Evolutionary conservation across 2,113 vertebrate genomes (phyloP).

Genomic region (Candoia aspera): DNA sequence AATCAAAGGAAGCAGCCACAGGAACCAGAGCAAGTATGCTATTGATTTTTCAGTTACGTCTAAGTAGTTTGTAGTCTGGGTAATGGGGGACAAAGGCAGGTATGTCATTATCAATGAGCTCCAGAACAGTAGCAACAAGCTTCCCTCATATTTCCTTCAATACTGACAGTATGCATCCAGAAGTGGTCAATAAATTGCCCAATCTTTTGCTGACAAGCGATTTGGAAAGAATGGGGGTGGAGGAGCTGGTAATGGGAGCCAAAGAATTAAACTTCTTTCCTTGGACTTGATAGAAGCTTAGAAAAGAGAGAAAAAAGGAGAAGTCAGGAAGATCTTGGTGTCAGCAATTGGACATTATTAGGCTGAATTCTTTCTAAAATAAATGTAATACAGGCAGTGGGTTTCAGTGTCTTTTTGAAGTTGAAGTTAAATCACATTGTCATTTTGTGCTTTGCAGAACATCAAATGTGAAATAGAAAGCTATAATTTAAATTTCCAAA

Average conservation of each 20-base stretch:
- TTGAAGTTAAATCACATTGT: slow-evolving; percentile 15
- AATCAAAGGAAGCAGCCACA: slow-evolving; percentile 92
- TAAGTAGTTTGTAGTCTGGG: slow-evolving; percentile 98
- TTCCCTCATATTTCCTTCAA: slow-evolving; percentile 87
- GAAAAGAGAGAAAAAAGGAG: background rate
- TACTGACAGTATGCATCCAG: slow-evolving; percentile 84
- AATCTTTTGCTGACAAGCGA: slow-evolving; percentile 82
- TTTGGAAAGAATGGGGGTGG: slow-evolving; percentile 58
- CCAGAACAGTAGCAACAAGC: slow-evolving; percentile 84
- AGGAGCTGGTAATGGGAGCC: slow-evolving; percentile 50
- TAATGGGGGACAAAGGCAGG: slow-evolving; percentile 95
- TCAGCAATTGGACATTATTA: slow-evolving; percentile 9
- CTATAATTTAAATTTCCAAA: slow-evolving; percentile 48
- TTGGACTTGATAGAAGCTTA: slow-evolving; percentile 48
- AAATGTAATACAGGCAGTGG: background rate
- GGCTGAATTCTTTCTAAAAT: slow-evolving; percentile 29
- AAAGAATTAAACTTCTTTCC: slow-evolving; percentile 68
- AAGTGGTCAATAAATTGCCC: slow-evolving; percentile 91
- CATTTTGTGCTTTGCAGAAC: slow-evolving; percentile 37
- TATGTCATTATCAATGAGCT: slow-evolving; percentile 99
- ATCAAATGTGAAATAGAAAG: slow-evolving; percentile 11
- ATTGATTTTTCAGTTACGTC: slow-evolving; percentile 99
- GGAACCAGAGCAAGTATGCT: slow-evolving; percentile 87
- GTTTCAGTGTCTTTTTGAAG: background rate
- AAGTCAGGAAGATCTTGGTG: slow-evolving; percentile 22